Evolutionary conservation across 2,797 vertebrate genomes (phyloP), one percentile per base, ranked within the genome.

Genomic region (Melopsittacus undulatus): DNA sequence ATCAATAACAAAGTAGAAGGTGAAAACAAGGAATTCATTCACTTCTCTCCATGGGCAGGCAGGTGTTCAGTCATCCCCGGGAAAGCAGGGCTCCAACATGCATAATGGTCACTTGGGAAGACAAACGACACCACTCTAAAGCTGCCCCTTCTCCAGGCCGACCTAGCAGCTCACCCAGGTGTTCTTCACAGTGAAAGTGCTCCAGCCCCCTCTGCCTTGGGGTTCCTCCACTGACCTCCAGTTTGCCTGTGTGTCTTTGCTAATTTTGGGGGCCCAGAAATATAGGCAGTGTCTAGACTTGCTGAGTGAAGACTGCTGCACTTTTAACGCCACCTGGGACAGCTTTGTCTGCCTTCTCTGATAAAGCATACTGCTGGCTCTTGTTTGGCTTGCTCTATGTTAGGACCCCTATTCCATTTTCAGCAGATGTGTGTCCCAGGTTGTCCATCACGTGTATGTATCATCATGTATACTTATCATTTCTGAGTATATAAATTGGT

Each of bases 331-430:
- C 63, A 20, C 12, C 52, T 49, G 17, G 27, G 20, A n/a, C 54
- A 13, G 2, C 13, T 2, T 5, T 48, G 18, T 5, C 34, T 1
- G 0, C 5, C 8, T 84, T 36, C 46, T 62, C 49, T 85, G 22
- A 36, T 11, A 72, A 61, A 83, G 13, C 17, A 40, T 12, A n/a
- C 9, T 42, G n/a, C 18, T 62, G 54, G 10, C 6, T 82, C 9
- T 6, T 36, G 10, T 32, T 82, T 49, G 69, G 14, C 17, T 23
- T 75, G 24, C 40, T 2, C 1, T n/a, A 9, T 46, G 11, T 38
- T 18, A 30, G 38, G 34, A 64, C 26, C 5, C 1, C 5, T 38
- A n/a, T 9, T 36, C 2, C 7, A 30, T 76, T 76, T 79, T 45
- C 45, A 90, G 26, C 5, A 82, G 34, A 69, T 52, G 7, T 27